A percentile compares a stretch with the other conserved stretches of the same genome.
These are phyloP conservation scores for Montipora capitata DNA, from an alignment of 92 coral and sea anemone genomes.

Conservation along the genomic window DNA sequence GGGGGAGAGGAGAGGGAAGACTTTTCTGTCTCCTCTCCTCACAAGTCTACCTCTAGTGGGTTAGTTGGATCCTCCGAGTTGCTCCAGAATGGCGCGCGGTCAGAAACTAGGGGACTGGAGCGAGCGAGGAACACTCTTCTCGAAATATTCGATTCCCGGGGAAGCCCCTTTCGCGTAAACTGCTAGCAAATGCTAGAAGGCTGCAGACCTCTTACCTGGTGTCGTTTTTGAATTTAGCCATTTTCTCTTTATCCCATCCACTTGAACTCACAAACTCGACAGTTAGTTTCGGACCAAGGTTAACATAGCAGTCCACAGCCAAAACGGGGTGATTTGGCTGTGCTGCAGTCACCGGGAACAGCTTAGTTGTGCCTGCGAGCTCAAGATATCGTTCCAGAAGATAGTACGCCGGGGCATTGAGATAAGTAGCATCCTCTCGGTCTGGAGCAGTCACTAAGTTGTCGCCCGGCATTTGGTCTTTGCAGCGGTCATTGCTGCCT, in stretches of 20 bases:
- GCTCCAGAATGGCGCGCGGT: too few relatives aligned
- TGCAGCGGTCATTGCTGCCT: slow-evolving; percentile 43
- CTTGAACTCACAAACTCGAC: slow-evolving; percentile 90
- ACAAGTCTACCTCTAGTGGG: not conserved
- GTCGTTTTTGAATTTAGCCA: slow-evolving; percentile 32
- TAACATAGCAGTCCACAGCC: slow-evolving; percentile 89
- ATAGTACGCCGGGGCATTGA: slow-evolving; percentile 93
- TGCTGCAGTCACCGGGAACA: slow-evolving; percentile 90
- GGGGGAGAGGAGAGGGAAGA: not conserved
- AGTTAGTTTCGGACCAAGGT: slow-evolving; percentile 88
- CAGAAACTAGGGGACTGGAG: too few relatives aligned
- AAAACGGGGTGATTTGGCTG: slow-evolving; percentile 87
- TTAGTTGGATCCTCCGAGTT: too few relatives aligned
- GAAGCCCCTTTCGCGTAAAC: too few relatives aligned
- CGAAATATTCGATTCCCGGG: too few relatives aligned
- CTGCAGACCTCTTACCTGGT: slow-evolving; percentile 25
- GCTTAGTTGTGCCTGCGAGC: slow-evolving; percentile 83
- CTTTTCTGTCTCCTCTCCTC: too few relatives aligned
- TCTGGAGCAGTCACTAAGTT: slow-evolving; percentile 94
- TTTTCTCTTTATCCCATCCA: slow-evolving; percentile 24
- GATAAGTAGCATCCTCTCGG: slow-evolving; percentile 87
- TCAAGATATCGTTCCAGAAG: slow-evolving; percentile 95
- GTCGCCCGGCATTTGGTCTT: slow-evolving; percentile 39
- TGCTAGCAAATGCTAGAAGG: too few relatives aligned
- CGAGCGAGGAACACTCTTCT: too few relatives aligned